A percentile compares a stretch with the other conserved stretches of the same genome.
Conservation (phyloP, 2,888 invertebrate genomes). For the Heliconius cydno region DNA sequence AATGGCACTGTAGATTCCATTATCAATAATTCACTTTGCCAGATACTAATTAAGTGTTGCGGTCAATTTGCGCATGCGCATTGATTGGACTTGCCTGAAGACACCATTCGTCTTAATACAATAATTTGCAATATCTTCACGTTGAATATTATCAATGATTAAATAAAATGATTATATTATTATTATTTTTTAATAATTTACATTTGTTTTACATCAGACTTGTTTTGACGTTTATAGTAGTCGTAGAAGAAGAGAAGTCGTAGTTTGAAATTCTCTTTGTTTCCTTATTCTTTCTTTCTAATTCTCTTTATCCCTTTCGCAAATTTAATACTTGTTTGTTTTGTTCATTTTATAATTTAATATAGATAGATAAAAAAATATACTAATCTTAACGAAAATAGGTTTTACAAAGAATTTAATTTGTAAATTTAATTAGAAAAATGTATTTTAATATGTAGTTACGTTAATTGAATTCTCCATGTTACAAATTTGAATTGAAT, state of each 20-base stretch:
- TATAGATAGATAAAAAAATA: neutral
- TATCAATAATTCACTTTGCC: conserved; percentile 75
- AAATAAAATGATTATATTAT: neutral
- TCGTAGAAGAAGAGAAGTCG: too few species aligned
- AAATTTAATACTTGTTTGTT: neutral
- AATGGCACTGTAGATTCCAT: conserved; percentile 68
- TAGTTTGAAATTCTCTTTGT: neutral
- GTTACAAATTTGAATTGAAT: conserved; percentile 4
- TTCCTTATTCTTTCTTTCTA: neutral
- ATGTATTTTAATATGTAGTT: neutral
- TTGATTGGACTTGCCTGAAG: conserved; percentile 71
- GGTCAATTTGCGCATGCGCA: conserved; percentile 75
- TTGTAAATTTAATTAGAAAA: neutral
- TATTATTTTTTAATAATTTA: neutral
- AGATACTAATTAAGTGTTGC: conserved; percentile 75
- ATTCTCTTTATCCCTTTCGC: too few species aligned
- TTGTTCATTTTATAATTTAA: neutral
- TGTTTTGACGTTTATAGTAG: neutral
- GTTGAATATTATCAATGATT: conserved; percentile 29
- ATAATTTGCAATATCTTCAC: conserved; percentile 51
- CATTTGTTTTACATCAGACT: neutral
- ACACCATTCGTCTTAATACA: conserved; percentile 73
- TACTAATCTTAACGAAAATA: neutral
- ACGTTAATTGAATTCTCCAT: conserved; percentile 12
- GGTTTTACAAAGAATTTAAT: neutral